A percentile compares a stretch with the other conserved stretches of the same genome.
These are phyloP conservation scores for Synanthedon formicaeformis DNA, from an alignment of 2,888 invertebrate genomes.

Conservation along the genomic window DNA sequence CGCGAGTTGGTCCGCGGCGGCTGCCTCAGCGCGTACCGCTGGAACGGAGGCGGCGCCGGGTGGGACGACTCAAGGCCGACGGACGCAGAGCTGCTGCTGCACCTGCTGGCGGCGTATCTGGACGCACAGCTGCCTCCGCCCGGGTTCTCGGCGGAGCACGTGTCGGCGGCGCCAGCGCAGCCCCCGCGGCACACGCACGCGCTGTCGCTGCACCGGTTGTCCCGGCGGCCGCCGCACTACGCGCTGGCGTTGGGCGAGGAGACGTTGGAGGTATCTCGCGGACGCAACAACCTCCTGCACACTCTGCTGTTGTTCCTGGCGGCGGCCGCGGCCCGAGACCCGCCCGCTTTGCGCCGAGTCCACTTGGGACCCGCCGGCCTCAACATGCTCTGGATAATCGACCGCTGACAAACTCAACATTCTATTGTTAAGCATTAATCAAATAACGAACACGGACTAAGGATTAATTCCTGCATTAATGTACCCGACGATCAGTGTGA, in stretches of 20 bases:
- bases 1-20: slow-evolving; percentile 84
- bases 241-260: slow-evolving; percentile 72
- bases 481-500: no score
- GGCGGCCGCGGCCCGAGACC: slow-evolving; percentile 77
- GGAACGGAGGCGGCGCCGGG: slow-evolving; percentile 85
- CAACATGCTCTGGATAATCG: slow-evolving; percentile 86
- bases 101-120: slow-evolving; percentile 86
- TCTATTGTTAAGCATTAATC: neutral
- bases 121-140: slow-evolving; percentile 75
- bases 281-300: slow-evolving; percentile 90
- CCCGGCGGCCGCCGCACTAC: slow-evolving; percentile 76
- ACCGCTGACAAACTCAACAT: slow-evolving; percentile 32
- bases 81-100: slow-evolving; percentile 90
- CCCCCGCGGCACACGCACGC: slow-evolving; percentile 55
- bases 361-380: slow-evolving; percentile 63
- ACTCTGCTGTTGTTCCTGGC: slow-evolving; percentile 86
- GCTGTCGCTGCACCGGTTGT: slow-evolving; percentile 71
- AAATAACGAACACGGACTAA: neutral
- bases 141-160: slow-evolving; percentile 30
- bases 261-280: slow-evolving; percentile 35
- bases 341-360: slow-evolving; percentile 42
- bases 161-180: slow-evolving; percentile 37
- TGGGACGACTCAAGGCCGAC: slow-evolving; percentile 88
- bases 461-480: no score
- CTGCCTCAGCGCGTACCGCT: slow-evolving; percentile 89